phyloP scores from a whole-genome alignment of 2,888 invertebrate species.

The Serrognathus titanus region DNA sequence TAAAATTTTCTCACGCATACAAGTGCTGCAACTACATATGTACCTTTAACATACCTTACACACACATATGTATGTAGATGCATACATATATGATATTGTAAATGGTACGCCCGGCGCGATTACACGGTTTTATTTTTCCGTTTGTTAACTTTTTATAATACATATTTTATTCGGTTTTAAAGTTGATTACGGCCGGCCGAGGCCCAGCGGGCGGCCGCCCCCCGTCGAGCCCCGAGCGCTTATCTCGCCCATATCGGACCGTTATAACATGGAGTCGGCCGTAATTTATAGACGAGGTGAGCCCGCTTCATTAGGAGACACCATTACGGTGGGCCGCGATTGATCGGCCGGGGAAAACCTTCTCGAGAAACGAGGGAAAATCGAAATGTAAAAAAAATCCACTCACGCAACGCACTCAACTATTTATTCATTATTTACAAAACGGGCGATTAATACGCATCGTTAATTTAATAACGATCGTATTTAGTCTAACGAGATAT shows the following conservation, averaged over 20 bases:
- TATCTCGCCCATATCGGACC: constrained; percentile 52
- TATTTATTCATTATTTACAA: too few relatives aligned
- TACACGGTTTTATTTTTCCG: constrained; percentile 27
- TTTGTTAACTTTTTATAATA: constrained; percentile 33
- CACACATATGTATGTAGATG: too few relatives aligned
- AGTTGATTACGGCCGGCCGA: constrained; percentile 50
- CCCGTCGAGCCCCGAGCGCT: constrained; percentile 49
- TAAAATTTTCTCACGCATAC: too few relatives aligned
- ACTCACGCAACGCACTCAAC: too few relatives aligned
- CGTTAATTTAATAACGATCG: too few relatives aligned
- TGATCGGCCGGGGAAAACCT: constrained; percentile 23
- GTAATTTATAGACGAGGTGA: constrained; percentile 52
- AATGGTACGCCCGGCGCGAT: constrained; percentile 20
- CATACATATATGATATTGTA: constrained; percentile 10
- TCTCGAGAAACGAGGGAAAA: too few relatives aligned
- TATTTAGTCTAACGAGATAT: too few relatives aligned
- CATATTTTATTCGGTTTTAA: constrained; percentile 51
- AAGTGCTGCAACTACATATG: too few relatives aligned
- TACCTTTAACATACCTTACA: too few relatives aligned
- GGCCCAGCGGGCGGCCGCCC: constrained; percentile 46
- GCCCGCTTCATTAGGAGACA: constrained; percentile 49
- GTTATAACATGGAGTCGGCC: constrained; percentile 50
- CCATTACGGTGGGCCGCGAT: constrained; percentile 37
- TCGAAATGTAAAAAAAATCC: too few relatives aligned
- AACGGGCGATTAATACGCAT: too few relatives aligned